A percentile compares a stretch with the other conserved stretches of the same genome.
Conservation (phyloP, 1,140 invertebrate species). For the honey bee (Apis mellifera) region DNA sequence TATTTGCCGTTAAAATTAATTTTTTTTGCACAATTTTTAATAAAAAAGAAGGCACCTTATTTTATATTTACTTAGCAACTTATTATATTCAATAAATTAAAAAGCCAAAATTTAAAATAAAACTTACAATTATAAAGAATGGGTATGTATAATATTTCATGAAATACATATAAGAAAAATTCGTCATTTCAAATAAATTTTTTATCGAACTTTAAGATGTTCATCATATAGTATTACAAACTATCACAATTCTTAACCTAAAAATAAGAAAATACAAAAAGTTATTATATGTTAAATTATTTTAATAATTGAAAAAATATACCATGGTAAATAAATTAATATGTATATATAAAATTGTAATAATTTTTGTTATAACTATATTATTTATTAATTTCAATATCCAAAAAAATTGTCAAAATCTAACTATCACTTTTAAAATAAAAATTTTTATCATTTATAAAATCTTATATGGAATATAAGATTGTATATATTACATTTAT, state of each 20-base stretch:
- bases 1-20: neutral
- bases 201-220: neutral
- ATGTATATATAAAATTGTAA: neutral
- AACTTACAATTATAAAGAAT: neutral
- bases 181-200: neutral
- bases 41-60: neutral
- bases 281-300: neutral
- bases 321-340: neutral
- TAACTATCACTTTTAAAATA: neutral
- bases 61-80: neutral
- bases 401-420: neutral
- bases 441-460: neutral
- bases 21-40: neutral
- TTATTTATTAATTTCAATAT: too few relatives aligned
- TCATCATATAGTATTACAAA: neutral
- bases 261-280: neutral
- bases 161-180: neutral
- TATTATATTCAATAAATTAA: neutral
- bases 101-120: neutral
- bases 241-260: conserved; percentile 7
- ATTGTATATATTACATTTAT: neutral
- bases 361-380: neutral
- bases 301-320: neutral
- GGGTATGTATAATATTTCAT: neutral
- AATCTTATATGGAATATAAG: neutral